Evolutionary conservation across 1,140 invertebrate species (phyloP).

Genomic region (Pantala flavescens): DNA sequence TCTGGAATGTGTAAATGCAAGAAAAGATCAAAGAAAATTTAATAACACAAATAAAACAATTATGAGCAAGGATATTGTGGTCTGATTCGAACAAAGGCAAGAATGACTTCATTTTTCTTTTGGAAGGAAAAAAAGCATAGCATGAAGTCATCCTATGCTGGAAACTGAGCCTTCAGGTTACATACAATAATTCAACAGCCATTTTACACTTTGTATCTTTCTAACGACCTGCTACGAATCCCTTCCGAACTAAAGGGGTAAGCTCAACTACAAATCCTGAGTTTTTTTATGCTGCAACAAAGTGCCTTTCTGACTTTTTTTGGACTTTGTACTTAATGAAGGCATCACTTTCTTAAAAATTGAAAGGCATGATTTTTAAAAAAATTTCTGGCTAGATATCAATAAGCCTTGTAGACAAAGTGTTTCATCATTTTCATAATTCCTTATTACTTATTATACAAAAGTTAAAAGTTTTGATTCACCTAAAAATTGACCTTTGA

Average conservation of each 20-base stretch:
- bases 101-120: background rate
- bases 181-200: conserved; percentile 4
- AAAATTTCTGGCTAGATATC: background rate
- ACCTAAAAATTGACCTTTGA: background rate
- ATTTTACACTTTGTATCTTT: background rate
- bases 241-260: conserved; percentile 15
- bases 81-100: conserved; percentile 18
- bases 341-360: conserved; percentile 19
- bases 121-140: conserved; percentile 1
- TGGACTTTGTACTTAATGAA: conserved; percentile 21
- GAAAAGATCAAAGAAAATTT: conserved; percentile 19
- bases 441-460: background rate
- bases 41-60: conserved; percentile 18
- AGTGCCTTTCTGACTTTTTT: conserved; percentile 20
- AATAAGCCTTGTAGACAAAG: background rate
- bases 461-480: background rate
- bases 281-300: conserved; percentile 17
- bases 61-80: conserved; percentile 23
- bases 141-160: conserved; percentile 15
- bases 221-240: background rate
- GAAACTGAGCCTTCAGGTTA: conserved; percentile 12
- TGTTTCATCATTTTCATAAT: background rate
- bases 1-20: conserved; percentile 23
- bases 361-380: conserved; percentile 17
- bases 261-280: conserved; percentile 19